These are phyloP conservation scores for Cryptocheilus praepositus DNA, from an alignment of 2,888 invertebrate genomes.

Conservation along the genomic window DNA sequence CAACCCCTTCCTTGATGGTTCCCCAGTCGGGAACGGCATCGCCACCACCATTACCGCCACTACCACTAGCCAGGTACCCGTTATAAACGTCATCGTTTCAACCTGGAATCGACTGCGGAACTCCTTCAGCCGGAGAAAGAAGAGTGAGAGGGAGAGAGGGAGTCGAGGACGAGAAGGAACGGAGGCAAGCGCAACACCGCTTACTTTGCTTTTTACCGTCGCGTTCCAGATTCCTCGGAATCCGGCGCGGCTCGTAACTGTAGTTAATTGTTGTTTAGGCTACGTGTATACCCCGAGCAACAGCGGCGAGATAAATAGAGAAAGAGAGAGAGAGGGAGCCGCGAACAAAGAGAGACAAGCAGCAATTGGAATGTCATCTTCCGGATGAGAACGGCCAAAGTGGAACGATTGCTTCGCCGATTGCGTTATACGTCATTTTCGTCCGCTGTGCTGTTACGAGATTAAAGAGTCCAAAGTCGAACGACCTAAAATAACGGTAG, in stretches of 20 bases:
- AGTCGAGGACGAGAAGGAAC: constrained; percentile 23
- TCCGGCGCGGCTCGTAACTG: constrained; percentile 64
- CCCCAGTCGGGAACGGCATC: neutral
- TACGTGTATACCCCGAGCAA: constrained; percentile 1
- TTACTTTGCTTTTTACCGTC: constrained; percentile 66
- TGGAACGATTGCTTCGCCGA: too few relatives aligned
- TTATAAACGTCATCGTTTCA: constrained; percentile 36
- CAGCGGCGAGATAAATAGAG: constrained; percentile 8
- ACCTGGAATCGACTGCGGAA: constrained; percentile 50
- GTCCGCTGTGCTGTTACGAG: too few relatives aligned
- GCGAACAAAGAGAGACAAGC: neutral
- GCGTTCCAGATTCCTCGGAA: constrained; percentile 68
- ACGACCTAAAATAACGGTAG: too few relatives aligned
- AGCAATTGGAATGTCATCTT: neutral
- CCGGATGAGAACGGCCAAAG: too few relatives aligned
- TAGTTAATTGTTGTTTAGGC: constrained; percentile 68
- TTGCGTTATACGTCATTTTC: too few relatives aligned
- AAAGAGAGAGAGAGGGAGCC: neutral
- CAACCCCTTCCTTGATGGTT: too few relatives aligned
- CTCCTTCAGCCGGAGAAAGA: constrained; percentile 26
- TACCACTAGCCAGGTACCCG: neutral
- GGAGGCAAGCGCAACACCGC: constrained; percentile 43
- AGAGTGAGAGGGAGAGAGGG: constrained; percentile 30
- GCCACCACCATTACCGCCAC: constrained; percentile 11
- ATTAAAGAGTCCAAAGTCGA: too few relatives aligned